Conservation (phyloP, 1,140 invertebrate species). For the Drosophila takahashii region DNA sequence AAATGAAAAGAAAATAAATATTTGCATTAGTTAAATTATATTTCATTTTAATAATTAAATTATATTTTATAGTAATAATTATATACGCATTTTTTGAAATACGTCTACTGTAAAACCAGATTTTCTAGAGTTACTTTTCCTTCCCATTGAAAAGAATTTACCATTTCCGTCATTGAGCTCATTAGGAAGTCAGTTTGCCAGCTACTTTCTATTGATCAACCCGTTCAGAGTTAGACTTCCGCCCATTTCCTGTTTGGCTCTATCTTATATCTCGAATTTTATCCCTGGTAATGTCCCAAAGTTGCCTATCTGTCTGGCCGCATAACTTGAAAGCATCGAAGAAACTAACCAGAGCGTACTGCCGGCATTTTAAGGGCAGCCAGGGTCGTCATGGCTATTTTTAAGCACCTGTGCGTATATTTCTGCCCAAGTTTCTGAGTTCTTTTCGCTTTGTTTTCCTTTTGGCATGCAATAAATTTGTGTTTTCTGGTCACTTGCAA, state of each 20-base stretch:
- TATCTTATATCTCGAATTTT: conserved; percentile 24
- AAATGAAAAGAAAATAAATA: conserved; percentile 29
- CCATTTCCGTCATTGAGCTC: neutral
- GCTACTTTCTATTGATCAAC: conserved; percentile 52
- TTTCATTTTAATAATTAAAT: neutral
- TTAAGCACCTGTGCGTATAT: conserved; percentile 57
- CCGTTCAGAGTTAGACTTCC: conserved; percentile 41
- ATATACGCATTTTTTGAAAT: no score
- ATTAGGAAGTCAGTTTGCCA: conserved; percentile 11
- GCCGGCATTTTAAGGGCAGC: conserved; percentile 75
- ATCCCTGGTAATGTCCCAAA: conserved; percentile 2
- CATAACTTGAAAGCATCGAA: conserved; percentile 60
- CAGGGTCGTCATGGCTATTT: conserved; percentile 75
- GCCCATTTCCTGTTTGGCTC: conserved; percentile 47
- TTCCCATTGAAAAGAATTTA: neutral
- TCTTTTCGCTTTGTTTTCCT: conserved; percentile 25
- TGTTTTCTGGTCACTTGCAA: conserved; percentile 66
- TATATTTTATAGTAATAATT: no score
- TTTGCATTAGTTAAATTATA: neutral
- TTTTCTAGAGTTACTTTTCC: neutral
- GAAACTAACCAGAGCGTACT: conserved; percentile 60
- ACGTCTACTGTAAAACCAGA: neutral
- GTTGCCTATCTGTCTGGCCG: conserved; percentile 43
- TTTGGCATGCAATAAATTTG: conserved; percentile 65
- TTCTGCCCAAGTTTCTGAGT: conserved; percentile 18